Base-by-base conservation (phyloP, 2,888 invertebrate genomes). In the Chrysodeixis includens region DNA sequence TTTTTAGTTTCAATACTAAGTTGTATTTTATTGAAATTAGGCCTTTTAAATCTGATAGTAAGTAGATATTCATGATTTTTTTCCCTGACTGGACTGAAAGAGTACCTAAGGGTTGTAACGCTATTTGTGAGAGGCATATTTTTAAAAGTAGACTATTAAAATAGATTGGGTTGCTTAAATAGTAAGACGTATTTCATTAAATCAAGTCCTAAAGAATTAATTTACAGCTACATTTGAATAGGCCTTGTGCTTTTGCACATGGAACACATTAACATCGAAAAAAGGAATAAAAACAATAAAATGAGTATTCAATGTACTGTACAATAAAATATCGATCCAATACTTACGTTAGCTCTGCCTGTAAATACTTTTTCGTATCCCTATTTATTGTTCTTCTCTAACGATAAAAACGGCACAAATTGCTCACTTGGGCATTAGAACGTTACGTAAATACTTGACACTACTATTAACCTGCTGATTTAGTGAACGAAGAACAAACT, bases 361-460 rank as follows among this genome's bases (percentile, higher is more conserved):
- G 32, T 62, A 62, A 56, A 55, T 52, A 56, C 56, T 32, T 16
- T 12, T 56, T 26, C 18, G 26, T 16, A 20, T 18, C 10, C 22
- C 14, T 12, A 70, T 52, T 56, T 74, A 70, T 55, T 20, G 60
- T 59, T 59, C 18, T 35, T 40, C 30, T 18, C 35, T 32, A 55
- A 20, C 30, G 53, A 46, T 52, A 52, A 51, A 62, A 56, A 40
- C 30, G 52, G 20, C 12, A 26, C 62, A 26, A 67, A 74, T 40
- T 20, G 18, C 65, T 46, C 65, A 46, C 67, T 18, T 1, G 66
- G 62, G 71, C 40, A 52, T 62, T 49, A 22, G 16, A 69, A 32
- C 20, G 57, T 18, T 61, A 68, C 71, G 10, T 60, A 77, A 74
- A 74, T 74, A 77, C 30, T 22, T 64, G 71, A 57, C 66, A 56